Base-by-base conservation (phyloP, 23 tunicate species). In the Diplosoma virens region DNA sequence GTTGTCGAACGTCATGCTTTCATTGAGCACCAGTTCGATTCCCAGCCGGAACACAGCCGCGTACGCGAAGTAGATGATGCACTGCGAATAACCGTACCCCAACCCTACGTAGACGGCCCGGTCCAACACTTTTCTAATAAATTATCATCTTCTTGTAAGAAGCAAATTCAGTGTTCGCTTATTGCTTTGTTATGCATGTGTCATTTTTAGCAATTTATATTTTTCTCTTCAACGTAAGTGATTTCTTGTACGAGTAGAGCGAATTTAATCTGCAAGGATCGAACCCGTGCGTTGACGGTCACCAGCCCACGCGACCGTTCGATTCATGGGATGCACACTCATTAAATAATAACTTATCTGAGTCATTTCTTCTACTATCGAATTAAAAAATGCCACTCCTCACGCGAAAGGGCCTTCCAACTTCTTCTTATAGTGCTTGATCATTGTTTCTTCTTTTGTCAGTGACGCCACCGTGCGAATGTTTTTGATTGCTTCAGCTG, bases 1-100 rank as follows among this genome's bases (percentile, higher is more conserved):
- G 66, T 93, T 82, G 4, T 82, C 89, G 65, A 87, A 87, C 21
- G 91, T 33, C 69, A 78, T 81, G 2, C 78, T 81, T 30, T 66
- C 77, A 24, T 21, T 75, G 37, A 86, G 71, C 30, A 95, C 95
- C 29, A 83, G 85, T 25, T 79, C 93, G 35, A 90, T 75, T 24
- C 99, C 99, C 53, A 88, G 90, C 14, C 95, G 80, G 71, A 95
- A 95, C 29, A 83, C 85, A 2, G 90, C 99, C 6, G 99, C 95
- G 53, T 95, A 95, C n/a, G 96, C 93, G 33, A 95, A 88, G 67
- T 67, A 95, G 47, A 95, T 84, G 37, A 85, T 80, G 47, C 93
- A 90, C 67, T 95, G 95, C 7, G 93, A 80, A 47, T 79, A 88
- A 1, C 99, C 99, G 59, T 84, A 95, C 11, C 86, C 95, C 25